A percentile compares a stretch with the other conserved stretches of the same genome.
Conservation (phyloP, 2,888 invertebrate species). For the Stegophylla sp. region DNA sequence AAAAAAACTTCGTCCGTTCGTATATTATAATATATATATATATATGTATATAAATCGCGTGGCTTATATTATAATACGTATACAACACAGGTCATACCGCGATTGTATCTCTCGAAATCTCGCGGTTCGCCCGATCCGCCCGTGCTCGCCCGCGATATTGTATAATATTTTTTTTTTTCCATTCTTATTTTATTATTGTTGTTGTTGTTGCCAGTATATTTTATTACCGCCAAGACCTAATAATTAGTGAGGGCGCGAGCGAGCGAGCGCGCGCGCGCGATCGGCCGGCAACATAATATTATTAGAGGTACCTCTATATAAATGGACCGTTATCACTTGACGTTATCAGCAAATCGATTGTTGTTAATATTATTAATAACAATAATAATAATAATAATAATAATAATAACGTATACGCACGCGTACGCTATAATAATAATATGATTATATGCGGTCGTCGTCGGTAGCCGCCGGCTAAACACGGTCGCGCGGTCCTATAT, state of each 20-base stretch:
- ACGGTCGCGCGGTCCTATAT: not conserved
- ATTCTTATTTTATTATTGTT: slow-evolving; percentile 11
- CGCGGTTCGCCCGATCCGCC: not conserved
- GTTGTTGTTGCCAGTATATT: not conserved
- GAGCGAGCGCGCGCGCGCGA: not conserved
- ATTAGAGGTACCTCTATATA: too few relatives aligned
- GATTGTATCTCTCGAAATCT: too few relatives aligned
- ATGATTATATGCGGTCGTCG: not conserved
- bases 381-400: slow-evolving; percentile 8
- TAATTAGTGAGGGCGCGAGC: slow-evolving; percentile 11
- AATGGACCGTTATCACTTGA: slow-evolving; percentile 33
- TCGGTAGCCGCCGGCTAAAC: not conserved
- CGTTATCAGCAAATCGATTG: slow-evolving; percentile 54
- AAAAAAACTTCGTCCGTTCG: slow-evolving; percentile 10
- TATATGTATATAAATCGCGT: too few relatives aligned
- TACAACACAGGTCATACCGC: too few relatives aligned
- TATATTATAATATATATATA: not conserved
- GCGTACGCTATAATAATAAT: not conserved
- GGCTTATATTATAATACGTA: too few relatives aligned
- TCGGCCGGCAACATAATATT: not conserved
- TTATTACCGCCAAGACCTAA: slow-evolving; percentile 36
- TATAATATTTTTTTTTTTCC: too few relatives aligned
- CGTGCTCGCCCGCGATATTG: too few relatives aligned
- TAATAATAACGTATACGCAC: not conserved
- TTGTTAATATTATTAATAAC: slow-evolving; percentile 42